Evolutionary conservation across 2,797 vertebrate genomes (phyloP).

Genomic region (Onychomys torridus): DNA sequence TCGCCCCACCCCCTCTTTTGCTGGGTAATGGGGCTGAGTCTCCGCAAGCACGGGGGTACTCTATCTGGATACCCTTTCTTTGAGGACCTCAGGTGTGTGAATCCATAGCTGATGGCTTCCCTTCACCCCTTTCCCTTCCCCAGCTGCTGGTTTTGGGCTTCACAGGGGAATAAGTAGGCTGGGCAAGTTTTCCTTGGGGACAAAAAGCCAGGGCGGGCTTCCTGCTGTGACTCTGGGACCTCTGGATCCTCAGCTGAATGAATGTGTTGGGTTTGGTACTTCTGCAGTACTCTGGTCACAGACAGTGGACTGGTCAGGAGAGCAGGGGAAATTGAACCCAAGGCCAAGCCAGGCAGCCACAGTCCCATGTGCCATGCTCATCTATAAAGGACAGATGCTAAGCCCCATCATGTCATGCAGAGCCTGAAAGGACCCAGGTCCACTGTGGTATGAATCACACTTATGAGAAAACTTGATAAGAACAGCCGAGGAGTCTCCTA

Average conservation of each 20-base stretch:
- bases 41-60: accelerated
- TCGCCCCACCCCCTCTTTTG: neutral
- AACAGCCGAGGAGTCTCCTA: no score
- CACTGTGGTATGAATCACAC: neutral
- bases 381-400: no score
- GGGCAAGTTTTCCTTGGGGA: neutral
- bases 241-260: neutral
- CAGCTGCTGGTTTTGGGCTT: accelerated
- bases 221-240: accelerated
- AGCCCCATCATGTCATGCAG: accelerated
- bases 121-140: neutral
- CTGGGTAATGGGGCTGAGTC: neutral
- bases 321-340: accelerated
- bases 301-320: neutral
- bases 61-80: accelerated
- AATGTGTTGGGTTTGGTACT: neutral
- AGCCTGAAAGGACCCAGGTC: neutral
- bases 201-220: no score
- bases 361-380: accelerated
- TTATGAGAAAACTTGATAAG: accelerated
- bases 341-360: accelerated
- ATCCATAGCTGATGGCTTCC: accelerated
- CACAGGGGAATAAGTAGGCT: neutral
- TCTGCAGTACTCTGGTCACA: accelerated
- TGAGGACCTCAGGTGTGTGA: accelerated